Evolutionary conservation across 1,140 invertebrate genomes (phyloP).

Genomic region (Zaprionus gabonicus): DNA sequence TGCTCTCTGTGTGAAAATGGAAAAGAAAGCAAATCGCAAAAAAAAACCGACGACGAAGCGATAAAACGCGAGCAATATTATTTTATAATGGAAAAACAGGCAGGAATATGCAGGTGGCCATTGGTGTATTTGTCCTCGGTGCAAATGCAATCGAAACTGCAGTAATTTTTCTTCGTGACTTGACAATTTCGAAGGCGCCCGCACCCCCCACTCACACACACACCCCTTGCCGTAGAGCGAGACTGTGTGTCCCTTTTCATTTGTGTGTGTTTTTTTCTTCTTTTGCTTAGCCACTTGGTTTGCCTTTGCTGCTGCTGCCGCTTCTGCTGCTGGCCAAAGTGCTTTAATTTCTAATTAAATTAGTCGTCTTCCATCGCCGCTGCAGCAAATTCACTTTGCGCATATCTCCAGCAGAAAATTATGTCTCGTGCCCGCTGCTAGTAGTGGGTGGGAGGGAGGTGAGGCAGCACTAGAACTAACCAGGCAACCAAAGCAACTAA

Average conservation of each 20-base stretch:
- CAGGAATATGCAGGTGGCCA: not conserved
- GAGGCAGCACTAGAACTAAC: constrained; percentile 21
- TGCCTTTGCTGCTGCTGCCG: constrained; percentile 19
- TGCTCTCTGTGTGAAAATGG: constrained; percentile 61
- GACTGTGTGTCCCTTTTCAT: constrained; percentile 58
- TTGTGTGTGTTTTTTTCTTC: constrained; percentile 50
- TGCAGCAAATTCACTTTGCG: constrained; percentile 60
- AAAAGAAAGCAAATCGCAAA: constrained; percentile 65
- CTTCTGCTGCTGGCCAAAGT: constrained; percentile 44
- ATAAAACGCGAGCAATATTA: constrained; percentile 57
- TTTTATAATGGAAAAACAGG: constrained; percentile 40
- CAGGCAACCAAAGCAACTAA: constrained; percentile 39
- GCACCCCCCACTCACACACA: constrained; percentile 21
- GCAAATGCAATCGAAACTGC: constrained; percentile 33
- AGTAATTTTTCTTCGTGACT: constrained; percentile 71
- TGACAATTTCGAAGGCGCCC: constrained; percentile 67
- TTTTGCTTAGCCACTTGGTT: constrained; percentile 30
- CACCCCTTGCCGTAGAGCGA: constrained; percentile 10
- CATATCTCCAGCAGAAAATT: constrained; percentile 45
- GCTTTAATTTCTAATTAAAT: constrained; percentile 79
- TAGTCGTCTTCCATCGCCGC: constrained; percentile 53
- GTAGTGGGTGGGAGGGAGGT: not conserved
- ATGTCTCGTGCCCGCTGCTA: constrained; percentile 35
- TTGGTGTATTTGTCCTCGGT: not conserved
- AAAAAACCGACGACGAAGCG: constrained; percentile 46